These are phyloP conservation scores for Dendronephthya gigantea DNA, from an alignment of 64 coral and sea anemone genomes.

Conservation along the genomic window DNA sequence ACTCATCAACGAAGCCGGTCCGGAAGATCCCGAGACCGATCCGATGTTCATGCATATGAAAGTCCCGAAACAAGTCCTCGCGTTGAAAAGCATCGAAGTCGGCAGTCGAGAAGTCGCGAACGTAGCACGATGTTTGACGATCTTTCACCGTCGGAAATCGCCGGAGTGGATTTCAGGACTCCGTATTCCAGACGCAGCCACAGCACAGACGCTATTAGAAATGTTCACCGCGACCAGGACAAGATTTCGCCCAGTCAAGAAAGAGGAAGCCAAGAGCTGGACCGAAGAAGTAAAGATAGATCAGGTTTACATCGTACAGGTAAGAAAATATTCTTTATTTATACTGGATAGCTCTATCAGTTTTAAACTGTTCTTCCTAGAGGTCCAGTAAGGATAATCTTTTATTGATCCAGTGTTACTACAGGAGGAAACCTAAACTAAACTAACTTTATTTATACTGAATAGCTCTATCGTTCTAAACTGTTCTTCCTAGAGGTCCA, in stretches of 20 bases:
- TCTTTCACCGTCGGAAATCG: not conserved
- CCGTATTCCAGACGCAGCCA: not conserved
- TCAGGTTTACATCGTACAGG: not conserved
- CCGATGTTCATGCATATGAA: not conserved
- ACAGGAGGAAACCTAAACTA: too few relatives aligned
- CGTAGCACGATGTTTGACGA: not conserved
- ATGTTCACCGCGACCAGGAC: not conserved
- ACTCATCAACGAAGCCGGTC: not conserved
- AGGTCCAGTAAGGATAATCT: too few relatives aligned
- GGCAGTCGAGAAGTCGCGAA: not conserved
- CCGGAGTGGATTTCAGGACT: not conserved
- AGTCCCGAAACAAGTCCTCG: not conserved
- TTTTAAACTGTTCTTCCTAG: not conserved
- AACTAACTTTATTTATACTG: too few relatives aligned
- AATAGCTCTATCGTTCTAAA: too few relatives aligned
- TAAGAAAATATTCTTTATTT: not conserved
- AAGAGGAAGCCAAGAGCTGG: not conserved
- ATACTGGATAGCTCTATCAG: not conserved
- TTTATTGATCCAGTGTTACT: too few relatives aligned
- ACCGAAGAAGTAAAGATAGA: not conserved
- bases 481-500: too few relatives aligned
- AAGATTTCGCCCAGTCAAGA: not conserved
- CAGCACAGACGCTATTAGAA: not conserved
- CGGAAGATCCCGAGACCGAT: not conserved
- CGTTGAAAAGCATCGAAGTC: not conserved